A percentile compares a stretch with the other conserved stretches of the same genome.
Conservation (phyloP, 2,797 vertebrate genomes). For the Microhierax caerulescens region DNA sequence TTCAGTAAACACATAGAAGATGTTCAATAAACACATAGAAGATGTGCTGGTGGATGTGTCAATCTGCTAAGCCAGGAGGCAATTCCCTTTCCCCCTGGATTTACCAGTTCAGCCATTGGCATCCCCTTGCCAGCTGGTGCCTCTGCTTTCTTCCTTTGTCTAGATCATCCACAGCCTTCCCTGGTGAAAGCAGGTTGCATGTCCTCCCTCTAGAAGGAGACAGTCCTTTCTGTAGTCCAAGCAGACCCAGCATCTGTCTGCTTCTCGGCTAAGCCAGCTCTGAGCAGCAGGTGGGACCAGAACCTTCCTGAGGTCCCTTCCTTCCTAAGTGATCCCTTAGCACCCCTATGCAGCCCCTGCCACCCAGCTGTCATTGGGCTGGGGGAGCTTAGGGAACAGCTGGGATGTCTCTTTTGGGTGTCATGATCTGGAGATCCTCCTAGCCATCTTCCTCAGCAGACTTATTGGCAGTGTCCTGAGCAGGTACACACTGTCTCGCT, state of each 20-base stretch:
- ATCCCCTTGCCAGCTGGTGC: neutral
- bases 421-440: neutral
- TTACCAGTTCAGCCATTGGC: neutral
- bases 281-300: neutral
- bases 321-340: neutral
- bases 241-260: neutral
- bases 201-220: neutral
- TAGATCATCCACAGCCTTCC: neutral
- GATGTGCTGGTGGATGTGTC: neutral
- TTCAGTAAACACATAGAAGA: neutral
- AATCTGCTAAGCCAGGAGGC: neutral
- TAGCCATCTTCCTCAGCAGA: neutral
- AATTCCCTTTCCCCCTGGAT: neutral
- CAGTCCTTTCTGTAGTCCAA: neutral
- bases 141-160: neutral
- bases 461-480: neutral
- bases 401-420: neutral
- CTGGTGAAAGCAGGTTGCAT: neutral
- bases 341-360: neutral
- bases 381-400: neutral
- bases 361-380: neutral
- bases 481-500: neutral
- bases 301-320: neutral
- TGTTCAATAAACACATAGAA: neutral
- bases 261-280: fast-evolving